Base-by-base conservation (phyloP, 2,888 invertebrate species). In the Aromia moschata region DNA sequence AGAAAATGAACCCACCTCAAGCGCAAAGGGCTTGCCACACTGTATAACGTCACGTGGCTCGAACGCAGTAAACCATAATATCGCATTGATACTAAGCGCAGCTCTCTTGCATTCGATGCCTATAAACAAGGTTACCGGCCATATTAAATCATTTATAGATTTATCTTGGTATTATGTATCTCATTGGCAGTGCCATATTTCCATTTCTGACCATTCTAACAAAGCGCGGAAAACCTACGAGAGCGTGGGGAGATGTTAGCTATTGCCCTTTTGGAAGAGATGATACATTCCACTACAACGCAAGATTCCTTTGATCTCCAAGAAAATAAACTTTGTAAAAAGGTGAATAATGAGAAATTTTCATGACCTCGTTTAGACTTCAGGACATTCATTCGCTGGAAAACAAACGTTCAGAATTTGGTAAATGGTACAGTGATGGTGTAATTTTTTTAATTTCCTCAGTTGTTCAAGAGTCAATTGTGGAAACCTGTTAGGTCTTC, bases 91-190 rank as follows among this genome's bases (percentile, higher is more conserved):
- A 61, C 53, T n/a, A n/a, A 53, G 58, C 53, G 58, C 56, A 16
- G 59, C 62, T 59, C 59, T 59, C 56, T 43, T 44, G 46, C 16
- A 44, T 44, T 38, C 43, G 36, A 49, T 44, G 58, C 49, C 47
- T 58, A 66, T 66, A 66, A 66, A 66, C 66, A 64, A 66, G 57
- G 11, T 41, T 40, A 12, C 56, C 44, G 44, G 60, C 62, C 60
- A 51, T 53, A 61, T 62, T 63, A 64, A 66, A 66, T 66, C 63
- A 66, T 64, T 63, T 64, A 61, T 62, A 64, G 66, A 66, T 66
- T 63, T 66, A 66, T 66, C 63, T 66, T 44, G n/a, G 41, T 57
- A 66, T 56, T 60, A 55, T 58, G 66, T 62, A 60, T 62, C 59
- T 62, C 58, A 63, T 63, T 61, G 60, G 52, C 52, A 49, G 54